These are phyloP conservation scores for Osmerus mordax DNA, from an alignment of 2,113 vertebrate species.

Conservation along the genomic window DNA sequence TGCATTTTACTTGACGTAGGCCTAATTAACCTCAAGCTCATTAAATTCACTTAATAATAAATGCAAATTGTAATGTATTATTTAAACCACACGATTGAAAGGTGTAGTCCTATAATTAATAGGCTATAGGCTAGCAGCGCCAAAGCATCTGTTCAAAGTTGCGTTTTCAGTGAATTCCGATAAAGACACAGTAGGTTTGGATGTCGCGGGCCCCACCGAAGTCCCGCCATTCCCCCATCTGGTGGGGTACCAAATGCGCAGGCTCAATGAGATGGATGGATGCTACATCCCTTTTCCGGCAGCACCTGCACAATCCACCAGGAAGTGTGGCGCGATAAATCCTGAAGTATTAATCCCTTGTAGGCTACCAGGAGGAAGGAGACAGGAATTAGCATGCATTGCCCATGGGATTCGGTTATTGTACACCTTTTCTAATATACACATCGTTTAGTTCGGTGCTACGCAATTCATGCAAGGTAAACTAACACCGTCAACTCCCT, in stretches of 20 bases:
- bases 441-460: slow-evolving; percentile 23
- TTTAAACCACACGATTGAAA: no score
- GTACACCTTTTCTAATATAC: slow-evolving; percentile 37
- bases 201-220: slow-evolving; percentile 9
- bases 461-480: slow-evolving; percentile 52
- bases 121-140: no score
- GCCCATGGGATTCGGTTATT: slow-evolving; percentile 37
- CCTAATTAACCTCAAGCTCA: no score
- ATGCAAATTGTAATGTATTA: no score
- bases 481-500: slow-evolving; percentile 49
- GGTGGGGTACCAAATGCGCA: slow-evolving; percentile 39
- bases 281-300: slow-evolving; percentile 58
- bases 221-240: slow-evolving; percentile 35
- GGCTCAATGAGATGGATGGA: slow-evolving; percentile 71
- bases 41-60: no score
- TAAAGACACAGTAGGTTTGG: slow-evolving; percentile 15
- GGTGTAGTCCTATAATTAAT: no score
- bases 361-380: slow-evolving; percentile 45
- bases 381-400: slow-evolving; percentile 45
- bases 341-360: slow-evolving; percentile 61
- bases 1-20: no score
- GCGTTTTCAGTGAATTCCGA: not conserved
- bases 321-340: slow-evolving; percentile 73
- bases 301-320: slow-evolving; percentile 70
- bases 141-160: no score